These are phyloP conservation scores for Lithophane leautieri DNA, from an alignment of 2,888 invertebrate species.

Conservation along the genomic window DNA sequence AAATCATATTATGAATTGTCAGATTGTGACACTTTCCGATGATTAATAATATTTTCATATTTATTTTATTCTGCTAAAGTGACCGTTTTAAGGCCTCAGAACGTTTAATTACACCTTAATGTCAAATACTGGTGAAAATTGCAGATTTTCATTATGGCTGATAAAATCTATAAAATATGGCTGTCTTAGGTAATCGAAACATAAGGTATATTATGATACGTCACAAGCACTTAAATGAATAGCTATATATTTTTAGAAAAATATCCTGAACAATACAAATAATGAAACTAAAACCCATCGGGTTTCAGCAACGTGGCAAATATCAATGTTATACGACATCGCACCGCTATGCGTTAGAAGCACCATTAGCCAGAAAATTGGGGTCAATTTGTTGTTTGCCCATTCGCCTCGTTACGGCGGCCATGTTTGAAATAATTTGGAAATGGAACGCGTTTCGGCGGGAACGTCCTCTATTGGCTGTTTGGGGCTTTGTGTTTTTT, in stretches of 20 bases:
- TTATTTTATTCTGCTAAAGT: too few relatives aligned
- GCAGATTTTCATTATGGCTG: background rate
- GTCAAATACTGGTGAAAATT: background rate
- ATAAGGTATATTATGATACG: too few relatives aligned
- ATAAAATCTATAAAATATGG: background rate
- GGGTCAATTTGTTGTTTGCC: slow-evolving; percentile 77
- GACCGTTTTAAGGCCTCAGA: too few relatives aligned
- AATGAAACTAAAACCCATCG: slow-evolving; percentile 23
- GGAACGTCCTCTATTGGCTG: slow-evolving; percentile 57
- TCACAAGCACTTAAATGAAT: background rate
- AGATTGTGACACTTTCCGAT: too few relatives aligned
- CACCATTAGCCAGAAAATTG: slow-evolving; percentile 71
- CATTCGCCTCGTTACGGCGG: slow-evolving; percentile 68
- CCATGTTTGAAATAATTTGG: slow-evolving; percentile 72
- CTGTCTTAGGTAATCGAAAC: background rate
- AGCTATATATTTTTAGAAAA: background rate
- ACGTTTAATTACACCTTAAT: too few relatives aligned
- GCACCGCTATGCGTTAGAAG: slow-evolving; percentile 35
- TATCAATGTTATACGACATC: slow-evolving; percentile 62
- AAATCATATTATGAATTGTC: too few relatives aligned
- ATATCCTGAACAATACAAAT: slow-evolving; percentile 11
- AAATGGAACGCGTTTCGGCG: slow-evolving; percentile 70
- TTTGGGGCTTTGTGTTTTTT: slow-evolving; percentile 58
- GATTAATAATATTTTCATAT: too few relatives aligned
- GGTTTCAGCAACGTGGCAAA: slow-evolving; percentile 51